Conservation (phyloP, 2,797 vertebrate genomes). For the Eulemur mongoz region DNA sequence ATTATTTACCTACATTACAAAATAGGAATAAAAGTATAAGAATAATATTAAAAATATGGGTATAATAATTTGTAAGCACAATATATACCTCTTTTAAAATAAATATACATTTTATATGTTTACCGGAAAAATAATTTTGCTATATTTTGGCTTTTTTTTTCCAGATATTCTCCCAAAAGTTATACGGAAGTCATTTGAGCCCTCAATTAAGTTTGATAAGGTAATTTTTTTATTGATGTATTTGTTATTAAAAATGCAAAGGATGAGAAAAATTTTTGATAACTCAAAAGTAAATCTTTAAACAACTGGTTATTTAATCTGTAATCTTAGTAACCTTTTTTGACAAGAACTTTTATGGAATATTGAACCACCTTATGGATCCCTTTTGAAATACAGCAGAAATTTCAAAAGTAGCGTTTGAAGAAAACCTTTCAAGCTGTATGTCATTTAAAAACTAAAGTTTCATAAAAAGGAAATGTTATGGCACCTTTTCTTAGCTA, state of each 20-base stretch:
- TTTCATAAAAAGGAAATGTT: background rate
- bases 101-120: slow-evolving; percentile 34
- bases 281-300: slow-evolving; percentile 18
- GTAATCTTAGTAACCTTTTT: background rate
- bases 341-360: background rate
- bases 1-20: background rate
- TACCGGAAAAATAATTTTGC: slow-evolving; percentile 74
- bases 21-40: background rate
- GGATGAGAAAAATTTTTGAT: background rate
- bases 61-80: background rate
- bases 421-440: slow-evolving; percentile 1
- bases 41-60: background rate
- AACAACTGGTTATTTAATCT: background rate
- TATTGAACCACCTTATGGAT: background rate
- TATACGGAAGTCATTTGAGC: slow-evolving; percentile 83
- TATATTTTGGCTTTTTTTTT: slow-evolving; percentile 71
- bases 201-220: slow-evolving; percentile 85
- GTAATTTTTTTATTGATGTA: slow-evolving; percentile 80
- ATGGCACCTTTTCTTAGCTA: background rate
- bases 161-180: slow-evolving; percentile 86
- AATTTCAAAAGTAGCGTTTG: background rate
- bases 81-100: background rate
- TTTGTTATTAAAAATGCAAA: slow-evolving; percentile 21
- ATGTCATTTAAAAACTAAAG: background rate
- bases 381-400: background rate